phyloP scores from a whole-genome alignment of 2,888 invertebrate species.

The Parnassius smintheus region DNA sequence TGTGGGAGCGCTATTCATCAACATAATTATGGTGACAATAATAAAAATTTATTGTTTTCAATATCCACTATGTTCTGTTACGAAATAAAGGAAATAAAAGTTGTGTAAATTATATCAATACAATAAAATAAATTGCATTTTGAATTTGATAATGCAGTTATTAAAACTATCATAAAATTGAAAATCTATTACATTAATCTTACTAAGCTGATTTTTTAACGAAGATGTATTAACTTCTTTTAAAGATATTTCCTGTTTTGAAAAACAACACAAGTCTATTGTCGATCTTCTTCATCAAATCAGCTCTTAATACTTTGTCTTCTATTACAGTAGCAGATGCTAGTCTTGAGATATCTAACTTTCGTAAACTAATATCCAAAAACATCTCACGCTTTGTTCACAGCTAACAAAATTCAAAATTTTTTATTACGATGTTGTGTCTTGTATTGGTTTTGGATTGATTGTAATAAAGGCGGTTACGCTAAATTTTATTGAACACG shows the following conservation, averaged over 20 bases:
- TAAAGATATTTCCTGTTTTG: too few relatives aligned
- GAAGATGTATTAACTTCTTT: too few relatives aligned
- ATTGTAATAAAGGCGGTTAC: conserved; percentile 39
- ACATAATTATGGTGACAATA: conserved; percentile 43
- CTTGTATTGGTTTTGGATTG: conserved; percentile 81
- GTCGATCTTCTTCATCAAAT: conserved; percentile 10
- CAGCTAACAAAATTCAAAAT: conserved; percentile 80
- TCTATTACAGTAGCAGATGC: conserved; percentile 24
- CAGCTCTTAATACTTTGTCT: conserved; percentile 23
- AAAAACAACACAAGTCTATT: background rate
- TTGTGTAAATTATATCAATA: too few relatives aligned
- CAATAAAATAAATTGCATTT: too few relatives aligned
- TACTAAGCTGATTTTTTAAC: too few relatives aligned
- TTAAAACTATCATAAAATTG: too few relatives aligned
- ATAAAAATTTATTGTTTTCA: background rate
- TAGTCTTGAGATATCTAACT: conserved; percentile 13
- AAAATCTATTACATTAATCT: too few relatives aligned
- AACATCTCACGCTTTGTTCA: conserved; percentile 76
- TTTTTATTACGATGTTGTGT: conserved; percentile 69
- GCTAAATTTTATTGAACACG: conserved; percentile 45
- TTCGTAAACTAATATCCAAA: conserved; percentile 61
- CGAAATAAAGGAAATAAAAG: too few relatives aligned
- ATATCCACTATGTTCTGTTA: too few relatives aligned
- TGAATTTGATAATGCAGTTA: too few relatives aligned
- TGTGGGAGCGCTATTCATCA: conserved; percentile 40